These are phyloP conservation scores for Scotopteryx bipunctaria DNA, from an alignment of 2,888 invertebrate genomes.

Conservation along the genomic window DNA sequence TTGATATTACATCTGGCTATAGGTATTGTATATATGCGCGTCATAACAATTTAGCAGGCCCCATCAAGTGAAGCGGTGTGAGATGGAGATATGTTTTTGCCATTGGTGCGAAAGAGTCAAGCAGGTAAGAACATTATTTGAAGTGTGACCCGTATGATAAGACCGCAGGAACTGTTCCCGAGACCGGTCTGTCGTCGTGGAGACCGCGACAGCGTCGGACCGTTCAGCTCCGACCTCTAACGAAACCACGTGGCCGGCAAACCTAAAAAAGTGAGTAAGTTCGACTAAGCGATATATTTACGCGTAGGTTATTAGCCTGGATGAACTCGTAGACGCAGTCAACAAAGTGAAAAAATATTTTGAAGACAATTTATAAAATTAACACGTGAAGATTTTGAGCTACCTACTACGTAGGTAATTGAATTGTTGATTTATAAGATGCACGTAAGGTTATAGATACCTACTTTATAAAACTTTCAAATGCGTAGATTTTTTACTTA, in stretches of 20 bases:
- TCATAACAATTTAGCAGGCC: conserved; percentile 32
- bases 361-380: too few relatives aligned
- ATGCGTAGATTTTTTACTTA: not conserved
- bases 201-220: conserved; percentile 68
- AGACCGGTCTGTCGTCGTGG: conserved; percentile 69
- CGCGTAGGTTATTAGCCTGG: conserved; percentile 21
- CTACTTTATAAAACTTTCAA: too few relatives aligned
- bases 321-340: not conserved
- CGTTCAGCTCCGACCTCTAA: conserved; percentile 45
- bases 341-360: not conserved
- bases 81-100: conserved; percentile 35
- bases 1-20: conserved; percentile 16
- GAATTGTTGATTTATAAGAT: too few relatives aligned
- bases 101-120: conserved; percentile 40
- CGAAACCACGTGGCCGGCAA: conserved; percentile 72
- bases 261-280: conserved; percentile 67
- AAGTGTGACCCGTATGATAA: conserved; percentile 51
- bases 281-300: conserved; percentile 32
- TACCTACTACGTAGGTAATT: too few relatives aligned
- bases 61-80: conserved; percentile 37
- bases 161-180: conserved; percentile 26
- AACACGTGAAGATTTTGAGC: too few relatives aligned
- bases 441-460: too few relatives aligned
- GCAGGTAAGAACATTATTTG: conserved; percentile 42
- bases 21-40: conserved; percentile 10